Conservation (phyloP, 1,140 invertebrate genomes). For the Manduca sexta region DNA sequence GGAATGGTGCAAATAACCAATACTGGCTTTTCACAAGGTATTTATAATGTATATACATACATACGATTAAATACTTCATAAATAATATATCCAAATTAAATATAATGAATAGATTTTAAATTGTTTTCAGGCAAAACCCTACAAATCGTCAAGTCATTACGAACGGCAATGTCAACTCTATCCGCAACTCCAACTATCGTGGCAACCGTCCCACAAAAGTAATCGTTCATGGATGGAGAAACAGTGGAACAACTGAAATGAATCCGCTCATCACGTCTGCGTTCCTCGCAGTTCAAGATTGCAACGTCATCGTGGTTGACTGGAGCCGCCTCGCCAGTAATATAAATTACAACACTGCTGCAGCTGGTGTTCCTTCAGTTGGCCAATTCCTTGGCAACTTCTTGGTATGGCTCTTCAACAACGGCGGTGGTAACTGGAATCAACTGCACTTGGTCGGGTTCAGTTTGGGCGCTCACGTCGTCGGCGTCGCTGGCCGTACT, state of each 20-base stretch:
- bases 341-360: constrained; percentile 54
- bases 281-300: constrained; percentile 54
- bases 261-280: constrained; percentile 34
- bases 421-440: constrained; percentile 46
- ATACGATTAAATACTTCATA: no score
- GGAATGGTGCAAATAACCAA: constrained; percentile 35
- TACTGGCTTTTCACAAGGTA: constrained; percentile 53
- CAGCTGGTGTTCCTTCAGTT: constrained; percentile 54
- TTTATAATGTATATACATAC: no score
- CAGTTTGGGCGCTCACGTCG: constrained; percentile 89
- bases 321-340: constrained; percentile 13
- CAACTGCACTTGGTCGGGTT: constrained; percentile 91
- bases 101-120: neutral
- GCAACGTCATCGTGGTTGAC: constrained; percentile 70
- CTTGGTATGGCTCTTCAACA: constrained; percentile 21
- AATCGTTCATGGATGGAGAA: constrained; percentile 42
- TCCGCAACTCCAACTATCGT: constrained; percentile 34
- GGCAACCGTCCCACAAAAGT: constrained; percentile 27
- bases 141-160: constrained; percentile 26
- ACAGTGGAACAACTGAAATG: constrained; percentile 24
- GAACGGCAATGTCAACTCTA: constrained; percentile 28
- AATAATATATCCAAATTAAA: no score
- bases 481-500: constrained; percentile 80
- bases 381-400: constrained; percentile 43
- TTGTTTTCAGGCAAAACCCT: constrained; percentile 31